Base-by-base conservation (phyloP, 2,797 vertebrate genomes). In the Eptatretus atami region DNA sequence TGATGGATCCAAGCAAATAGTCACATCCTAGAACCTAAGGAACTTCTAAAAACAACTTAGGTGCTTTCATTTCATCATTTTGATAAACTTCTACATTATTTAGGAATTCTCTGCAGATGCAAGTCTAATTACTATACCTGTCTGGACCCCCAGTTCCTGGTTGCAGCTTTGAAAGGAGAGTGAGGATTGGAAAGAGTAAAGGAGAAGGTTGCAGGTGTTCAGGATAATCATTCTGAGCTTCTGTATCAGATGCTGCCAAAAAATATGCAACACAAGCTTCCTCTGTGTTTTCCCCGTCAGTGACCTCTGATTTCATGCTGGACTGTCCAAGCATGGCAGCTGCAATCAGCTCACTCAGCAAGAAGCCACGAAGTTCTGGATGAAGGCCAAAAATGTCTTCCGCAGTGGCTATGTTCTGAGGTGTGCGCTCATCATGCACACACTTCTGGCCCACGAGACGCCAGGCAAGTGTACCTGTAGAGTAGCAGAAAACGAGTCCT, bases 131-230 rank as follows among this genome's bases (percentile, higher is more conserved):
- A n/a, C n/a, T 9, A n/a, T 61, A 61, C 57, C 57, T 61, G 57
- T 61, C 15, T 24, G 57, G 24, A 24, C 24, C 57, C 12, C 24
- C 57, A 24, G 15, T 24, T n/a, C 57, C 57, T 61, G 57, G 57
- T 12, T 61, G 57, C 10, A 61, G 57, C 24, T 61, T 61, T n/a
- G 57, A 61, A 24, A 61, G 57, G 57, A 61, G 57, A 24, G 57
- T 61, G 57, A 61, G 57, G 57, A 61, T 24, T 10, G 57, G 57
- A 61, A n/a, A 24, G 24, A 61, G 57, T n/a, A 24, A 61, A n/a
- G 57, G 57, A 24, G 57, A 61, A 12, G 24, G 57, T n/a, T 61
- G 57, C 15, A 61, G 57, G 57, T 24, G 57, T 24, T 24, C 57
- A 61, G 15, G n/a, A 24, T n/a, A n/a, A n/a, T 25, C 57, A 11